These are phyloP conservation scores for Thyatira batis DNA, from an alignment of 2,888 invertebrate species.

Conservation along the genomic window DNA sequence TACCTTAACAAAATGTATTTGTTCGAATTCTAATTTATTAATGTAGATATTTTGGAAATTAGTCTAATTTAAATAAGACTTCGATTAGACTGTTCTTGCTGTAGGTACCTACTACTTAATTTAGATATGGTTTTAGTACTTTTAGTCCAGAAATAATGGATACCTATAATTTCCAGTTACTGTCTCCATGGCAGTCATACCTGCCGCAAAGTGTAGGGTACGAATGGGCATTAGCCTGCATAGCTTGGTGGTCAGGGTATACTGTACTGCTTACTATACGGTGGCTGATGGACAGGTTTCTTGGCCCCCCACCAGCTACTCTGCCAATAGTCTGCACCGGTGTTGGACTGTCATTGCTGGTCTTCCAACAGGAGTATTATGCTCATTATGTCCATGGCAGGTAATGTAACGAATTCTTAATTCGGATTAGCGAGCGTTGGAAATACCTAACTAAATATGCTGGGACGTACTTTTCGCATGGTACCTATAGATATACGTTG, in stretches of 20 bases:
- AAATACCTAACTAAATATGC: too few relatives aligned
- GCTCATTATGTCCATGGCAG: conserved; percentile 75
- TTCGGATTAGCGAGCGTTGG: background rate
- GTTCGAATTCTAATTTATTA: too few relatives aligned
- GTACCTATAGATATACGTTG: too few relatives aligned
- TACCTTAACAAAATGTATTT: too few relatives aligned
- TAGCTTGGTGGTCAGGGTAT: conserved; percentile 66
- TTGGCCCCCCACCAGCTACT: conserved; percentile 30
- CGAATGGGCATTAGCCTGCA: conserved; percentile 52
- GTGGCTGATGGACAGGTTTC: conserved; percentile 39
- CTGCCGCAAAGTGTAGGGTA: conserved; percentile 57
- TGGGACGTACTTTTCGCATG: too few relatives aligned
- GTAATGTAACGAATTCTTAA: conserved; percentile 30
- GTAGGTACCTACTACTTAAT: too few relatives aligned
- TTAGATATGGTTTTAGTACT: too few relatives aligned
- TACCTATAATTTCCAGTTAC: conserved; percentile 36
- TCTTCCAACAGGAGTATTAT: conserved; percentile 68
- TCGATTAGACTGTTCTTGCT: too few relatives aligned
- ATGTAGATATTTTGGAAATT: too few relatives aligned
- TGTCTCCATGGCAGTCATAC: conserved; percentile 45
- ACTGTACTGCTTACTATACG: conserved; percentile 30
- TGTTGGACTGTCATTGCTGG: conserved; percentile 60
- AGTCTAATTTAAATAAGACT: too few relatives aligned
- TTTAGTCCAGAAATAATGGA: too few relatives aligned
- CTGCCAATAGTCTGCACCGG: conserved; percentile 53